phyloP scores from a whole-genome alignment of 2,113 vertebrate genomes.

The Prionailurus viverrinus region DNA sequence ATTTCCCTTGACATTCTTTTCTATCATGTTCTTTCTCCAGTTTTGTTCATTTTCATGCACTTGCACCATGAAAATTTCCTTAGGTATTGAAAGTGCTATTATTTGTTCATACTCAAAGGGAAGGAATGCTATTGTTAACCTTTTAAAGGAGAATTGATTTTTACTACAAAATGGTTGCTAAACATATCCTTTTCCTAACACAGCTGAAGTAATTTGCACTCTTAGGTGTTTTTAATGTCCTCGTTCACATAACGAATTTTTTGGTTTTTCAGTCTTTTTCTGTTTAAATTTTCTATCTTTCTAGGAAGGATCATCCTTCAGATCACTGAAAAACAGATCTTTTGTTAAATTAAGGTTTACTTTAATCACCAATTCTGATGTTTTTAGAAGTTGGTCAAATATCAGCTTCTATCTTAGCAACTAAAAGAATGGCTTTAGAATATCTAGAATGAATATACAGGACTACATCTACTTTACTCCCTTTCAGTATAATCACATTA shows the following conservation, averaged over 20 bases:
- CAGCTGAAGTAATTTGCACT: constrained; percentile 14
- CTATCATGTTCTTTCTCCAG: background rate
- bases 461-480: background rate
- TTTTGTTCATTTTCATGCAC: constrained; percentile 56
- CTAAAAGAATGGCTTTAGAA: constrained; percentile 25
- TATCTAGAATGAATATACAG: background rate
- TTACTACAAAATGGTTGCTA: background rate
- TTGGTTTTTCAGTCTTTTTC: background rate
- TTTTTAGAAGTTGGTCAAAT: constrained; percentile 2
- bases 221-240: constrained; percentile 21
- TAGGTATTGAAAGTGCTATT: background rate
- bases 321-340: constrained; percentile 23
- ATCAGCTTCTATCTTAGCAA: background rate
- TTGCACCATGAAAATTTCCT: constrained; percentile 20
- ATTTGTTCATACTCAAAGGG: background rate
- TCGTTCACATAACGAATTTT: constrained; percentile 23
- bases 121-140: constrained; percentile 11
- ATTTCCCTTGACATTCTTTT: constrained; percentile 37
- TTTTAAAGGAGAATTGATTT: constrained; percentile 39
- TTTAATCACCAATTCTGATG: background rate
- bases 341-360: constrained; percentile 1
- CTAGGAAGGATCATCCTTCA: background rate
- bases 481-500: background rate
- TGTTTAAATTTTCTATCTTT: constrained; percentile 36
- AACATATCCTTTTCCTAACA: background rate